These are phyloP conservation scores for Eupithecia dodoneata DNA, from an alignment of 2,888 invertebrate species.

Conservation along the genomic window DNA sequence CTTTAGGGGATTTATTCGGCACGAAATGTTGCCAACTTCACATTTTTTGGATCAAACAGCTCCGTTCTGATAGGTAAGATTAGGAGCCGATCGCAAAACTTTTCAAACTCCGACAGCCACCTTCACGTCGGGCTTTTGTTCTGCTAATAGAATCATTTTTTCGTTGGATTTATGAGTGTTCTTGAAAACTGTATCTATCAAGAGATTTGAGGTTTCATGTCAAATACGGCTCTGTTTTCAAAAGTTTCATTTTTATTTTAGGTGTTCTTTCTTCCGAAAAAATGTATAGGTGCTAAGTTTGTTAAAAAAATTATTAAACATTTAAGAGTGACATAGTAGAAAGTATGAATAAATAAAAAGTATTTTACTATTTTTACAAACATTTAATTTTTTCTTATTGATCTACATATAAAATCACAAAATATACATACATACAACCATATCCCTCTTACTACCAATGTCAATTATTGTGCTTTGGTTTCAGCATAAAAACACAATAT, in stretches of 20 bases:
- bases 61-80: constrained; percentile 7
- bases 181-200: constrained; percentile 4
- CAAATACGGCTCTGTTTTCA: background rate
- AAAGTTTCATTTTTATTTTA: background rate
- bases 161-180: constrained; percentile 6
- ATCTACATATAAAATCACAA: background rate
- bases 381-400: background rate
- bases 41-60: background rate
- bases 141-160: constrained; percentile 6
- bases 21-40: constrained; percentile 8
- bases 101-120: constrained; percentile 2
- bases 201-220: constrained; percentile 1
- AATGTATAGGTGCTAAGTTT: background rate
- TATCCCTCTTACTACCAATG: background rate
- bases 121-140: constrained; percentile 1
- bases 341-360: background rate
- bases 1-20: constrained; percentile 29
- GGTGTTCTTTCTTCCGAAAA: background rate
- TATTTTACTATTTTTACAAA: too few species aligned
- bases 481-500: background rate
- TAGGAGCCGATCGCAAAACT: constrained; percentile 2
- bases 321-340: background rate
- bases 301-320: background rate
- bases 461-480: background rate
- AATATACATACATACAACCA: background rate